Conservation (phyloP, 92 coral and sea anemone species). For the Porites rus region DNA sequence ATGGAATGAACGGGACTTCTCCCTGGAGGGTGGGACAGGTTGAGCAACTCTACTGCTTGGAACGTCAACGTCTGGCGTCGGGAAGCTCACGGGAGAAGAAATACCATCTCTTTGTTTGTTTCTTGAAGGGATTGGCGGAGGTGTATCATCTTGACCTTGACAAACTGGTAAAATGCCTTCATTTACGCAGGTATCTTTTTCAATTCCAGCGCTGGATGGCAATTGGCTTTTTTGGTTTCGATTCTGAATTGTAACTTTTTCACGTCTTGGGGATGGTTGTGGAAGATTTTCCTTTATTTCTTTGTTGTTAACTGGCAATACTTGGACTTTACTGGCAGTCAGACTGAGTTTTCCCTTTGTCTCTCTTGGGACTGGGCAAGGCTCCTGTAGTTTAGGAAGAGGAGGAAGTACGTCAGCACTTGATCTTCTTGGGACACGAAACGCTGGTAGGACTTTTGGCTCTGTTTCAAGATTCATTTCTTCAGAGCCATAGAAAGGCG, state of each 20-base stretch:
- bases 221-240: background rate
- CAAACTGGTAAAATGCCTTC: background rate
- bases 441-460: background rate
- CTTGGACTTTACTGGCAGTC: background rate
- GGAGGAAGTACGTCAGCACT: constrained; percentile 20
- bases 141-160: background rate
- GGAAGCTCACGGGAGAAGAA: background rate
- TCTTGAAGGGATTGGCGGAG: constrained; percentile 25
- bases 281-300: background rate
- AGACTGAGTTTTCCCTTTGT: background rate
- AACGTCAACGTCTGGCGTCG: background rate
- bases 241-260: background rate
- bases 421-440: background rate
- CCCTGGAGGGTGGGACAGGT: constrained; percentile 9
- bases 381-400: background rate
- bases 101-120: background rate
- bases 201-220: too few species aligned
- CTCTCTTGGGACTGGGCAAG: background rate
- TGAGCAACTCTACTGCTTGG: background rate
- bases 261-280: background rate
- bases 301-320: background rate
- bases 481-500: constrained; percentile 17
- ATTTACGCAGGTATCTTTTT: background rate
- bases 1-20: constrained; percentile 2
- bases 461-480: background rate